Percentiles rank a stretch among this genome's conserved stretches.
These are phyloP conservation scores for Osmerus eperlanus DNA, from an alignment of 2,113 vertebrate species.

Conservation along the genomic window DNA sequence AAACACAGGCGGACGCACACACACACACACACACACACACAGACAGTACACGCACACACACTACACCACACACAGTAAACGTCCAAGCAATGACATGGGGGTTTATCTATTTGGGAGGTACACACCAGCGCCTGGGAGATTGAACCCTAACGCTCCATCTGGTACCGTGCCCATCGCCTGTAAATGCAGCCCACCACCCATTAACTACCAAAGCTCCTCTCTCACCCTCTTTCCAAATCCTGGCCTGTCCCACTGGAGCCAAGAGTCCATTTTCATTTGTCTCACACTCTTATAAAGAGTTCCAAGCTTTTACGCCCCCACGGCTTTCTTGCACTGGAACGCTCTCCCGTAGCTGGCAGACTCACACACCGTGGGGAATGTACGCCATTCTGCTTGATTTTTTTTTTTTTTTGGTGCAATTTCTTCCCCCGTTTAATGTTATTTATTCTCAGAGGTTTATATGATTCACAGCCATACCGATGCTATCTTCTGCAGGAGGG, in stretches of 20 bases:
- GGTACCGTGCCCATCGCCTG: background rate
- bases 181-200: background rate
- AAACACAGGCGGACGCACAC: background rate
- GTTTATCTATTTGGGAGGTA: background rate
- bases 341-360: conserved; percentile 35
- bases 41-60: background rate
- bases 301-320: conserved; percentile 32
- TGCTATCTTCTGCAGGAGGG: conserved; percentile 5
- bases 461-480: conserved; percentile 24
- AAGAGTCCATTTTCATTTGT: conserved; percentile 31
- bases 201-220: conserved; percentile 2
- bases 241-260: background rate
- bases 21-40: background rate
- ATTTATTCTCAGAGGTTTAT: conserved; percentile 25
- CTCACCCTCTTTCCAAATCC: conserved; percentile 25
- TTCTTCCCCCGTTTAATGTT: conserved; percentile 13
- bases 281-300: conserved; percentile 15
- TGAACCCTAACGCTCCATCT: background rate
- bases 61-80: background rate
- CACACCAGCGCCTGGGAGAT: background rate
- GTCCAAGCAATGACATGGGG: background rate
- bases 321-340: conserved; percentile 25
- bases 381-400: background rate
- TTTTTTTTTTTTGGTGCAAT: background rate
- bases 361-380: conserved; percentile 20